Evolutionary conservation across 2,113 vertebrate species (phyloP).

Genomic region (Bettongia penicillata): DNA sequence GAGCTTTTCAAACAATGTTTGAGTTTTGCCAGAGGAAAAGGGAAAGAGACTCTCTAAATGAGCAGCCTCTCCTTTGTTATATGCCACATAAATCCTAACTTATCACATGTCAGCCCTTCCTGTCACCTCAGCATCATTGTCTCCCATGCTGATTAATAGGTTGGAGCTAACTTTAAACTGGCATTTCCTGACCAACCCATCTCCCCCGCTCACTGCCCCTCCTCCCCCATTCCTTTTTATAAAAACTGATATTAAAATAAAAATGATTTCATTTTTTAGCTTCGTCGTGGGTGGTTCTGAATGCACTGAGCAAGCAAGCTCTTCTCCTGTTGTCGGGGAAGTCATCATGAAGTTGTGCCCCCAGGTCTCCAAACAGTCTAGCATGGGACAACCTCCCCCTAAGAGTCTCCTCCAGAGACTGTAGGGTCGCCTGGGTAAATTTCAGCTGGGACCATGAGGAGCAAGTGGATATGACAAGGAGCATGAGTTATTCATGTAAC

Average conservation of each 20-base stretch:
- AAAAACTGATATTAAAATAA: constrained; percentile 40
- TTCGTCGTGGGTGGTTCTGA: background rate
- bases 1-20: constrained; percentile 81
- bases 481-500: constrained; percentile 58
- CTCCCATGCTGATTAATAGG: constrained; percentile 82
- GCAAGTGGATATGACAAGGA: constrained; percentile 57
- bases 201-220: constrained; percentile 33
- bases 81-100: constrained; percentile 81
- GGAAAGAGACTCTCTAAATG: constrained; percentile 82
- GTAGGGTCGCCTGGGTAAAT: background rate
- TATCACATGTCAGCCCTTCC: constrained; percentile 82
- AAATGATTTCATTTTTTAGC: constrained; percentile 47
- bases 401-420: background rate
- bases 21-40: constrained; percentile 82
- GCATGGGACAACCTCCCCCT: background rate
- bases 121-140: constrained; percentile 82
- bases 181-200: constrained; percentile 79
- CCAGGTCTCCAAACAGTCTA: background rate
- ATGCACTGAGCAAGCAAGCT: background rate
- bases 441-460: rapidly evolving
- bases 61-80: constrained; percentile 82
- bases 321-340: background rate
- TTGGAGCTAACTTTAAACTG: constrained; percentile 82
- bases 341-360: background rate
- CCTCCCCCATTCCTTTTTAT: constrained; percentile 32